Evolutionary conservation across 2,113 vertebrate genomes (phyloP).

Genomic region (Thalassarche chlororhynchos): DNA sequence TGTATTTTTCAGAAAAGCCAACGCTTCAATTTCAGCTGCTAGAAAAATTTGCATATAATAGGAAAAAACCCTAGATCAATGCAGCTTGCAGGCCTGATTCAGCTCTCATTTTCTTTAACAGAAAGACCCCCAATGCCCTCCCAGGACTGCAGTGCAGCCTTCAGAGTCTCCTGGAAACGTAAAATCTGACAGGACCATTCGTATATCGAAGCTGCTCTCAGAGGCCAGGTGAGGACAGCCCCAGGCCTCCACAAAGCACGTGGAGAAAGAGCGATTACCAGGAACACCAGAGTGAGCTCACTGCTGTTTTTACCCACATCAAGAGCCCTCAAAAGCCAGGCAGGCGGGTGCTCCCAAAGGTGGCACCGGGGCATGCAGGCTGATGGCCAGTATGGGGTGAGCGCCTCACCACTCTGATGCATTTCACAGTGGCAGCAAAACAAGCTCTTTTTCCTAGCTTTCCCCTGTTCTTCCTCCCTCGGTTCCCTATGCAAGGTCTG

Average conservation of each 20-base stretch:
- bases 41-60: not conserved
- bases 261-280: not conserved
- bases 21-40: not conserved
- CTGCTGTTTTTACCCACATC: not conserved
- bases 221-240: not conserved
- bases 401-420: not conserved
- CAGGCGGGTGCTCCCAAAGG: not conserved
- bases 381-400: too few species aligned
- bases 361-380: accelerated
- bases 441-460: not conserved
- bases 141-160: not conserved
- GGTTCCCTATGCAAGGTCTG: not conserved
- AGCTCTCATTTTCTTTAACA: not conserved
- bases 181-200: not conserved
- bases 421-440: not conserved
- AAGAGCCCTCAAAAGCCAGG: not conserved
- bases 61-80: not conserved
- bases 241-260: not conserved
- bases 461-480: not conserved
- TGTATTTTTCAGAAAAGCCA: not conserved
- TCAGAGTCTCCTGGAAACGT: not conserved
- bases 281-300: not conserved
- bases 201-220: not conserved
- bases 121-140: not conserved
- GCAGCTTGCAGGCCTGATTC: not conserved